A percentile compares a stretch with the other conserved stretches of the same genome.
Evolutionary conservation across 2,113 vertebrate species (phyloP).

Genomic region (Synodontis membranacea): DNA sequence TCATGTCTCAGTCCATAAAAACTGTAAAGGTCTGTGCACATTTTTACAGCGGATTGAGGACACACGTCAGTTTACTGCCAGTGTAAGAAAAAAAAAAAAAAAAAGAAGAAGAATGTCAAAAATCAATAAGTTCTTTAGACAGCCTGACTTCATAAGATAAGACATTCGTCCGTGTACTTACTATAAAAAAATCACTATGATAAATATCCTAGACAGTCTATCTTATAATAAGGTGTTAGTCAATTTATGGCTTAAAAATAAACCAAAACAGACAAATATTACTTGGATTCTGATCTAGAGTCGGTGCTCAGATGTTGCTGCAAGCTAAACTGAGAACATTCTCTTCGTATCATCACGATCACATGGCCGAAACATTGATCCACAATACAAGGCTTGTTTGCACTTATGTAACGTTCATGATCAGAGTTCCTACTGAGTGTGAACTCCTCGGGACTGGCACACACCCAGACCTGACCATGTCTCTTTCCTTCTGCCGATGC

Average conservation of each 20-base stretch:
- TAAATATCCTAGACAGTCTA: background rate
- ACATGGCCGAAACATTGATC: background rate
- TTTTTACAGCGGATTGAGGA: background rate
- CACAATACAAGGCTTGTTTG: slow-evolving; percentile 19
- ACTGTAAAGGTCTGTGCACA: background rate
- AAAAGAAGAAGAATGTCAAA: too few relatives aligned
- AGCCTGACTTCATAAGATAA: too few relatives aligned
- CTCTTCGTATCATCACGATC: background rate
- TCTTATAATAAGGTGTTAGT: background rate
- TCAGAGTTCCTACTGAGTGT: slow-evolving; percentile 51
- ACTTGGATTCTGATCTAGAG: background rate
- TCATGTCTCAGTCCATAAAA: background rate
- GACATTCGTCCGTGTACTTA: too few relatives aligned
- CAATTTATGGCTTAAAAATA: background rate
- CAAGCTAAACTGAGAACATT: background rate
- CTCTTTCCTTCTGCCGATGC: slow-evolving; percentile 54
- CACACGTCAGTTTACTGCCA: background rate
- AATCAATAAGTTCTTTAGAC: too few relatives aligned
- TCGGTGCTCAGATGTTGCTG: background rate
- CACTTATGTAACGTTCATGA: slow-evolving; percentile 47
- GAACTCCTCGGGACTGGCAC: slow-evolving; percentile 51
- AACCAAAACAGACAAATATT: background rate
- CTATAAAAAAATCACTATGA: too few relatives aligned
- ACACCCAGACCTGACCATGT: slow-evolving; percentile 38
- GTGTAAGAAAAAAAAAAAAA: too few relatives aligned